Evolutionary conservation across 1,140 invertebrate genomes (phyloP), one percentile per base, ranked within the genome.

Genomic region (Magallana ariakensis): DNA sequence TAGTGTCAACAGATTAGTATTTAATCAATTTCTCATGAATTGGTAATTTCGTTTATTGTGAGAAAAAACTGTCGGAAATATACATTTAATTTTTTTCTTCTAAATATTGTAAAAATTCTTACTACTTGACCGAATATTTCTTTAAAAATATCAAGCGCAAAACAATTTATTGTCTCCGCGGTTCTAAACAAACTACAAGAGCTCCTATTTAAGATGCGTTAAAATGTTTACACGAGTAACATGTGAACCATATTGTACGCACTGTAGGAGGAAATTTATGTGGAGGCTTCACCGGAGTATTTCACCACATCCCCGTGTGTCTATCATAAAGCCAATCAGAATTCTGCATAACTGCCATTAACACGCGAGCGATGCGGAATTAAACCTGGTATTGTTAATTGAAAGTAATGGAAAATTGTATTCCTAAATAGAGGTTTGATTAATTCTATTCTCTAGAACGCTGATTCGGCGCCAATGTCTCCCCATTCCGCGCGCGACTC

Each of bases 391-490:
- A 75, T 75, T 75, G 66, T 75, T 75, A 75, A 75, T 75, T 75
- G 66, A 75, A 75, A 75, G 66, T 75, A 75, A 75, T 75, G 66
- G 66, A 75, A 75, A 75, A 75, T 75, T 75, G 66, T 75, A 75
- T 75, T 75, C 66, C 22, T 75, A 26, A 75, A 75, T 75, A 75
- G 66, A 75, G 66, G 19, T 26, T 75, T 75, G 19, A 75, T 75
- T 75, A 75, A 75, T 75, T 75, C 66, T 75, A 75, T 75, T 75
- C 66, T 26, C 22, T 22, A 33, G 66, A 75, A 75, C 66, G 66
- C 66, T 75, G 66, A 75, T 75, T 33, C 66, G 66, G 66, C 66
- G 66, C 66, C 66, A 75, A 75, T 75, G 7, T 10, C 66, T 75
- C 66, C 66, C 66, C 66, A 75, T 75, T 75, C 66, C 66, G 22